Conservation (phyloP, 1,140 invertebrate species). For the Ruditapes philippinarum region DNA sequence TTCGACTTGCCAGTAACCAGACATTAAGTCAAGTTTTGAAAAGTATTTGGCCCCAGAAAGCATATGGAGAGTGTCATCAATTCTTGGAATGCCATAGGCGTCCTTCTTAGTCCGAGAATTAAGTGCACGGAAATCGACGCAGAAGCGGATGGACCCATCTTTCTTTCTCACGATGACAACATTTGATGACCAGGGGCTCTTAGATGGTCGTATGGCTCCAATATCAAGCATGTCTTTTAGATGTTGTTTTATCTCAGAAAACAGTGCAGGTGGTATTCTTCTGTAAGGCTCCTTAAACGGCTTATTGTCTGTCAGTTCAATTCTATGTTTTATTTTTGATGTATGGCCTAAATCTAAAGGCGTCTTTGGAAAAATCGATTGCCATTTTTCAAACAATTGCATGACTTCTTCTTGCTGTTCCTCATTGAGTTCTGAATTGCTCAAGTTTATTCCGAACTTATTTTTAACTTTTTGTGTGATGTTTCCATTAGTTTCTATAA, state of each 20-base stretch:
- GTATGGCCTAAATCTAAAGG: conserved; percentile 4
- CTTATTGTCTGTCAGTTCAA: not conserved
- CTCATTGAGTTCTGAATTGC: not conserved
- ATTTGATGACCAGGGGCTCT: conserved; percentile 4
- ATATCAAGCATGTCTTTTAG: too few species aligned
- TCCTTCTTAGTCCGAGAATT: not conserved
- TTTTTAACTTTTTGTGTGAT: not conserved
- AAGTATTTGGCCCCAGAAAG: conserved; percentile 54
- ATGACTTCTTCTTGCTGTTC: conserved; percentile 8
- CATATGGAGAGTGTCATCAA: conserved; percentile 39
- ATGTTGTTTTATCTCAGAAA: not conserved
- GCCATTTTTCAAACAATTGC: conserved; percentile 3
- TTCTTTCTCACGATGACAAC: conserved; percentile 15
- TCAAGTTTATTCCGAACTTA: not conserved
- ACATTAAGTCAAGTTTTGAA: conserved; percentile 54
- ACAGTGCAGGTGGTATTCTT: not conserved
- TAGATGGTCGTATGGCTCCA: conserved; percentile 11
- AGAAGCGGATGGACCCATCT: not conserved
- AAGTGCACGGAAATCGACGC: not conserved
- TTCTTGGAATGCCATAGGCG: conserved; percentile 28
- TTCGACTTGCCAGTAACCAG: conserved; percentile 62
- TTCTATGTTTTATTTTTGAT: not conserved
- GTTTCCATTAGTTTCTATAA: not conserved
- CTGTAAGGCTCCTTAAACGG: not conserved
- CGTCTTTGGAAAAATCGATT: not conserved